Conservation (phyloP, 2,797 vertebrate species). For the Pangasius krempfi region DNA sequence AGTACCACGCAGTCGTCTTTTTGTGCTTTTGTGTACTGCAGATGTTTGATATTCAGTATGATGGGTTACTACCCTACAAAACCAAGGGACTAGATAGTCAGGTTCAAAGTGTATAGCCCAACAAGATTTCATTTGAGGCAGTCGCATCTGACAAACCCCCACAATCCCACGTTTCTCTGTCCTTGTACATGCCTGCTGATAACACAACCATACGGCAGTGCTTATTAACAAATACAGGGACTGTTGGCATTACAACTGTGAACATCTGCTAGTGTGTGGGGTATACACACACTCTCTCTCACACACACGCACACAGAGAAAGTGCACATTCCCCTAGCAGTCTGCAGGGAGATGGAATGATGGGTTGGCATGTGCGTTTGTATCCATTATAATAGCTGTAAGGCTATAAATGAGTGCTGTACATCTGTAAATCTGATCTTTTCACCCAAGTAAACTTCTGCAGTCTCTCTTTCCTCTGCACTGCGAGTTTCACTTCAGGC, state of each 20-base stretch:
- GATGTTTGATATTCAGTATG: neutral
- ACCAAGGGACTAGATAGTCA: neutral
- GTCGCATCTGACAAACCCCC: neutral
- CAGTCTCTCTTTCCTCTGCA: neutral
- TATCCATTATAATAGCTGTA: conserved; percentile 16
- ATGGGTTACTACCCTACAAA: neutral
- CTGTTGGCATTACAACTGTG: conserved; percentile 47
- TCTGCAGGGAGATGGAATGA: conserved; percentile 32
- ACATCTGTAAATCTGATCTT: conserved; percentile 28
- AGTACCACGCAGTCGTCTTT: neutral
- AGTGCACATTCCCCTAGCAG: neutral
- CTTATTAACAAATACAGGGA: conserved; percentile 52
- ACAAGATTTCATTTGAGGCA: neutral
- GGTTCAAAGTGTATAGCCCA: neutral
- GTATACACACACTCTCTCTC: neutral
- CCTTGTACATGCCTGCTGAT: conserved; percentile 72
- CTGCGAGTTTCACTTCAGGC: neutral
- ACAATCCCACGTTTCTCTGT: conserved; percentile 21
- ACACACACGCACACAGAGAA: neutral
- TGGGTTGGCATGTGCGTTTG: conserved; percentile 20
- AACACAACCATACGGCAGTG: conserved; percentile 75
- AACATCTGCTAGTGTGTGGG: conserved; percentile 36
- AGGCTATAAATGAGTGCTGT: conserved; percentile 35
- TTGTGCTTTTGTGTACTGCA: neutral
- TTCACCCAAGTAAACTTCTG: neutral